Evolutionary conservation across 2,797 vertebrate species (phyloP).

Genomic region (Dipus sagitta): DNA sequence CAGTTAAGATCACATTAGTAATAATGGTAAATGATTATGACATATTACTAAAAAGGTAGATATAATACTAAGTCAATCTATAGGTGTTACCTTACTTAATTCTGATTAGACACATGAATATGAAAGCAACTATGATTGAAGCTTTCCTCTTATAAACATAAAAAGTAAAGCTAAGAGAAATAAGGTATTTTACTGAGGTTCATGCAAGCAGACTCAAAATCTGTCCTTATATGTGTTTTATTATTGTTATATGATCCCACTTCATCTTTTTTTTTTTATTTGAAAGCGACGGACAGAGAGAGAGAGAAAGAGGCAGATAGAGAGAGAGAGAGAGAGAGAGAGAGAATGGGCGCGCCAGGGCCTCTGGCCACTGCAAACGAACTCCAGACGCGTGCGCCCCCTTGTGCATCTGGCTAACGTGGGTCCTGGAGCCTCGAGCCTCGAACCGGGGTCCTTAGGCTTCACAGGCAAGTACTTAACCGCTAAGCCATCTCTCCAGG

Average conservation of each 20-base stretch:
- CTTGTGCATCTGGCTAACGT: too few species aligned
- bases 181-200: neutral
- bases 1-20: neutral
- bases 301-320: too few species aligned
- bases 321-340: too few species aligned
- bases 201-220: neutral
- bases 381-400: too few species aligned
- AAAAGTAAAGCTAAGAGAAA: neutral
- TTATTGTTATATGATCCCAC: neutral
- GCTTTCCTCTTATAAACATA: neutral
- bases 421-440: too few species aligned
- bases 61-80: neutral
- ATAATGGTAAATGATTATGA: neutral
- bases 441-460: too few species aligned
- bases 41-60: neutral
- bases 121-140: neutral
- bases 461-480: too few species aligned
- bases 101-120: neutral
- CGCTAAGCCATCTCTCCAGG: too few species aligned
- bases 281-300: too few species aligned
- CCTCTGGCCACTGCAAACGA: too few species aligned
- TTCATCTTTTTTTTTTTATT: neutral
- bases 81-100: neutral
- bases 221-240: neutral
- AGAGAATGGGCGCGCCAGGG: too few species aligned